phyloP scores from a whole-genome alignment of 64 coral and sea anemone genomes.

The Montipora foliosa region DNA sequence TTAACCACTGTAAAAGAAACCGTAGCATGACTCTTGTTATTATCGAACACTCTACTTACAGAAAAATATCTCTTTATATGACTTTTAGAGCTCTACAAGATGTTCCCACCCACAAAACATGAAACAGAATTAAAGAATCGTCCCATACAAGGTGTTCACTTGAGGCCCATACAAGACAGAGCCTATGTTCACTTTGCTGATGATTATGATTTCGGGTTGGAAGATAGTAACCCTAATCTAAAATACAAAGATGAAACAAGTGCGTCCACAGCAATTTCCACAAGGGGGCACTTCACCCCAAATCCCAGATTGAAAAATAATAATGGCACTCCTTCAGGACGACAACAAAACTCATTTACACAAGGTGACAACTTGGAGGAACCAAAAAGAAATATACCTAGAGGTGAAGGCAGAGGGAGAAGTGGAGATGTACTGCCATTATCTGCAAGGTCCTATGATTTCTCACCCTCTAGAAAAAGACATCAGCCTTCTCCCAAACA shows the following conservation, averaged over 20 bases:
- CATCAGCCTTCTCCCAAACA: conserved; percentile 60
- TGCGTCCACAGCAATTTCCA: conserved; percentile 74
- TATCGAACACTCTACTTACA: too few species aligned
- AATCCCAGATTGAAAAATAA: conserved; percentile 51
- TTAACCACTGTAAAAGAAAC: too few species aligned
- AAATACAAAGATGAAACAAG: conserved; percentile 82
- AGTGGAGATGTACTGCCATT: background rate
- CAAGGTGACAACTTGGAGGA: background rate
- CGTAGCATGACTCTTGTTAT: too few species aligned
- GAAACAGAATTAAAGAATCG: conserved; percentile 25
- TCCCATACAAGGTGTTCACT: background rate
- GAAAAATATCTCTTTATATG: background rate
- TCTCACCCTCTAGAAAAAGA: conserved; percentile 62
- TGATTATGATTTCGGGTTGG: conserved; percentile 11
- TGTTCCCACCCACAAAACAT: conserved; percentile 54
- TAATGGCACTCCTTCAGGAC: background rate
- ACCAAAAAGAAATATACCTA: background rate
- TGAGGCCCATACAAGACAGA: conserved; percentile 74
- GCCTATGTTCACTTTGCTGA: conserved; percentile 86
- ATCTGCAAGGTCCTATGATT: conserved; percentile 60
- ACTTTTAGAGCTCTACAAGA: conserved; percentile 50
- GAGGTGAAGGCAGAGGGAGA: background rate
- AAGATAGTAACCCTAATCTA: conserved; percentile 58
- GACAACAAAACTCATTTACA: conserved; percentile 5
- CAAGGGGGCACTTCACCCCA: conserved; percentile 90